These are phyloP conservation scores for Tragulus kanchil DNA, from an alignment of 2,113 vertebrate genomes.

Conservation along the genomic window DNA sequence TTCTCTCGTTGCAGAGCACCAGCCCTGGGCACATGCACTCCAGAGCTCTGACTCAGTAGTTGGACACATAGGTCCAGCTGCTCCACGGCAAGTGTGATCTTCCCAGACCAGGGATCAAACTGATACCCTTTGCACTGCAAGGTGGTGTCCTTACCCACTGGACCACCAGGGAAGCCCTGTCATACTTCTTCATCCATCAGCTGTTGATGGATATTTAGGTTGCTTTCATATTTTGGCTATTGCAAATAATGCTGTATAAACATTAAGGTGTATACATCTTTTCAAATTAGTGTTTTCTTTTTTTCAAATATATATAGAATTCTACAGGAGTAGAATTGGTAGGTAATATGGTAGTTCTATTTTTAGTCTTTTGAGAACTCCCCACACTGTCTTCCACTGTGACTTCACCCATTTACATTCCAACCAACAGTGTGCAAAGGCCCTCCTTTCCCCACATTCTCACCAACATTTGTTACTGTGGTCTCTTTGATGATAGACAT, in stretches of 20 bases:
- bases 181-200: too few relatives aligned
- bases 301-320: neutral
- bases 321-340: neutral
- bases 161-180: too few relatives aligned
- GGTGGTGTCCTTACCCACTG: too few relatives aligned
- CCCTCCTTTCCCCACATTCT: neutral
- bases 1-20: too few relatives aligned
- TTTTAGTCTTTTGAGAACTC: neutral
- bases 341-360: neutral
- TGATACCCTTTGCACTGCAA: too few relatives aligned
- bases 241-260: neutral
- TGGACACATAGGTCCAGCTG: too few relatives aligned
- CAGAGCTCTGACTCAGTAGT: too few relatives aligned
- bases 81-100: too few relatives aligned
- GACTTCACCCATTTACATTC: neutral
- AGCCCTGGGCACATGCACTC: too few relatives aligned
- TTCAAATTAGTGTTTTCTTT: neutral
- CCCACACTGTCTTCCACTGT: neutral
- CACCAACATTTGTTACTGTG: neutral
- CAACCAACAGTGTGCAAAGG: neutral
- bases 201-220: neutral
- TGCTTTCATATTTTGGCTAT: neutral
- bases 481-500: neutral
- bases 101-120: too few relatives aligned
- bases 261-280: neutral